Percentiles rank a stretch among this genome's conserved stretches.
Conservation (phyloP, 2,888 invertebrate genomes). For the Noctua fimbriata region DNA sequence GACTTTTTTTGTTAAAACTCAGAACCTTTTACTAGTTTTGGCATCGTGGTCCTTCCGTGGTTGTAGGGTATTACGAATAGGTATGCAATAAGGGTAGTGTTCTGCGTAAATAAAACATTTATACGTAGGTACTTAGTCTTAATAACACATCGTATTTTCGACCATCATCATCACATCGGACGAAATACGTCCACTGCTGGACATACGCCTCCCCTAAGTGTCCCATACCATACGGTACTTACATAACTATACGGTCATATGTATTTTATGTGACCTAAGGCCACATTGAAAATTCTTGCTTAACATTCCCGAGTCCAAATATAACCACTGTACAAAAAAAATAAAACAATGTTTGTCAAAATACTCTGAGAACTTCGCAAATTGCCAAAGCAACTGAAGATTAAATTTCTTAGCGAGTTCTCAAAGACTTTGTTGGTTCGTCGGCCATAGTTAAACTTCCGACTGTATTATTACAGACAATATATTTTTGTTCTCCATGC, state of each 20-base stretch:
- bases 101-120: background rate
- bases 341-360: conserved; percentile 39
- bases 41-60: background rate
- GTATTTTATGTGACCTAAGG: background rate
- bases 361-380: conserved; percentile 44
- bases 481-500: conserved; percentile 55
- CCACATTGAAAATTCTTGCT: background rate
- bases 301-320: background rate
- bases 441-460: conserved; percentile 46
- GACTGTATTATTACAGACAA: conserved; percentile 57
- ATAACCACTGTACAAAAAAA: conserved; percentile 11
- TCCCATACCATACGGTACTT: background rate
- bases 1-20: conserved; percentile 28
- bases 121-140: background rate
- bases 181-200: background rate
- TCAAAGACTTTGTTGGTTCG: conserved; percentile 53
- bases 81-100: background rate
- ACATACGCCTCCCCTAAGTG: background rate
- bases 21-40: conserved; percentile 37
- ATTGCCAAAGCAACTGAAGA: conserved; percentile 50
- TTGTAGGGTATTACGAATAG: background rate
- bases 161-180: background rate
- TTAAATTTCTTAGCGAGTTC: conserved; percentile 62
- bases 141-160: background rate
- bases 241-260: background rate